Base-by-base conservation (phyloP, 1,140 invertebrate species). In the Drosophila subobscura region DNA sequence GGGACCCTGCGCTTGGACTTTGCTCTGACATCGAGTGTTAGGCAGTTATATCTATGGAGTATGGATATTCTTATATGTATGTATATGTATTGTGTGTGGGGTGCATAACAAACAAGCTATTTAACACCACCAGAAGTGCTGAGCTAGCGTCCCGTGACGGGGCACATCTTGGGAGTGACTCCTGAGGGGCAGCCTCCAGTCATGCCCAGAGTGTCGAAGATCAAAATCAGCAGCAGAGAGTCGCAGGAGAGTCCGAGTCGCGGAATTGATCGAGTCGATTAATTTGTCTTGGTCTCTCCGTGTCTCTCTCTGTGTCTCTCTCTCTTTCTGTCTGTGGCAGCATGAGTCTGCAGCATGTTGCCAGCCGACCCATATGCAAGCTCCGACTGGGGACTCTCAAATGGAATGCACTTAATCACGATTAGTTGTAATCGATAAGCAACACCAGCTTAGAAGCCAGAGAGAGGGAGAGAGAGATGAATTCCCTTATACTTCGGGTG, bases 321-420 rank as follows among this genome's bases (percentile, higher is more conserved):
- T 16, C 41, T 33, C 3, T 40, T 4, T 33, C 27, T 37, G 8
- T 10, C 33, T 12, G 33, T 55, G 64, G 68, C 59, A 84, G 71
- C 88, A 90, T 90, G 88, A 89, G 79, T 89, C 59, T 90, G 88
- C 88, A 90, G 84, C 81, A 90, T 80, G 73, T 86, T 89, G 79
- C 79, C 41, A 53, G 20, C 16, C 16, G 52, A 25, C 33, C 49
- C 6, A 8, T 41, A 33, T 33, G 25, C 12, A 5, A 27, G 29
- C 33, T 29, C 25, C 37, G n/a, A 27, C 16, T 27, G 42, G 3
- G 16, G 45, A n/a, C 57, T 49, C 54, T 54, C 72, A 84, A 90
- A 90, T 90, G 88, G 88, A 90, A 90, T 90, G 88, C 88, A 90
- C 88, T 90, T 90, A 90, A 90, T 90, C 88, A 90, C 88, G 88